Base-by-base conservation (phyloP, 2,113 vertebrate species). In the Oryzias melastigma region DNA sequence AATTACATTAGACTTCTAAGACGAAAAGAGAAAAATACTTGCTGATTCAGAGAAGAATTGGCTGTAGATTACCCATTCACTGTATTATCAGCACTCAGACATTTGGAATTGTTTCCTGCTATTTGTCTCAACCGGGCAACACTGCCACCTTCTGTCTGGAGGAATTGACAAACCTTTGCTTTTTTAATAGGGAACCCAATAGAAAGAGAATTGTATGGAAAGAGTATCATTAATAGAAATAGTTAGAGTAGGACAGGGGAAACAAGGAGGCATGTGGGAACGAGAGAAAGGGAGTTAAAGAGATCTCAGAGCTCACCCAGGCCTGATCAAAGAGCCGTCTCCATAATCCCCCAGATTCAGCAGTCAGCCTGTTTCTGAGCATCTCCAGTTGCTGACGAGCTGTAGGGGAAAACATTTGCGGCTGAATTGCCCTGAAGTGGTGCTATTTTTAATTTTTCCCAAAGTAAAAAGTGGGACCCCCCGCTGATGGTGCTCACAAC, bases 401-500 rank as follows among this genome's bases (percentile, higher is more conserved):
- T 79, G 67, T 64, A 72, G 76, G 68, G 71, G 81, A 84, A 86
- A 90, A 88, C 85, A 86, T 85, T 88, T 52, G 75, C 84, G 71
- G 87, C 85, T 82, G 88, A 91, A 91, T 85, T 90, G 85, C 82
- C 88, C 87, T 83, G 81, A 86, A 91, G 89, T 85, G 84, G 45
- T 89, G 85, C 88, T 90, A 91, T 91, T 91, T 91, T 91, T 90
- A 90, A 84, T 81, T 85, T 77, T 83, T 75, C 86, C 53, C 67
- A 65, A 81, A 74, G 59, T 75, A 75, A 71, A 85, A 83, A 78
- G 65, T 75, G 76, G 68, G 73, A 73, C 67, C 86, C 82, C 85
- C 78, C 86, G 69, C 82, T 82, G 86, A 56, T 74, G 46, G 58
- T 56, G 65, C 72, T 66, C 68, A 71, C 75, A 80, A 54, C 61